Percentiles rank a stretch among this genome's conserved stretches.
phyloP scores from a whole-genome alignment of 2,113 vertebrate genomes.

The Eclectus roratus region DNA sequence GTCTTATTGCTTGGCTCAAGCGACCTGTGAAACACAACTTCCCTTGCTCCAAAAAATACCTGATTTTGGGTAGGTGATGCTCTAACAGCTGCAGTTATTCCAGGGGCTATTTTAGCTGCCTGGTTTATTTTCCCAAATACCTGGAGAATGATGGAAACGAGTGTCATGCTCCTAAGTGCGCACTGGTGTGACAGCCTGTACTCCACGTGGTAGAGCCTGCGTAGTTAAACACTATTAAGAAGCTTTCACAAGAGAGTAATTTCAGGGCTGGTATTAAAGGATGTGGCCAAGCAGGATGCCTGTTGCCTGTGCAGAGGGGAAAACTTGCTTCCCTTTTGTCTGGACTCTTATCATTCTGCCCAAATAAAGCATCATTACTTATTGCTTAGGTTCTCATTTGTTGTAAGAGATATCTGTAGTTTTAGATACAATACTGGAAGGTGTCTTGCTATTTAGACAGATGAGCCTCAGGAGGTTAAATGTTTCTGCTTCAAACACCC shows the following conservation, averaged over 20 bases:
- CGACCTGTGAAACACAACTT: neutral
- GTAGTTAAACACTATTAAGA: conserved; percentile 14
- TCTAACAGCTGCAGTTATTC: neutral
- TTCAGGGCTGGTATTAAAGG: conserved; percentile 28
- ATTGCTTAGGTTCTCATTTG: rapidly evolving
- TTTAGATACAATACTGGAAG: neutral
- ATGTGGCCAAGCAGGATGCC: conserved; percentile 12
- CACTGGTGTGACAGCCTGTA: neutral
- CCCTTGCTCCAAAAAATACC: neutral
- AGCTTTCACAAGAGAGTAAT: conserved; percentile 41
- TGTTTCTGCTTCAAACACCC: neutral
- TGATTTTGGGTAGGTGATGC: neutral
- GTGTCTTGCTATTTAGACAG: neutral
- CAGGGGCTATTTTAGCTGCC: neutral
- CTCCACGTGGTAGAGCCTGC: neutral
- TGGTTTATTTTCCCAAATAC: neutral
- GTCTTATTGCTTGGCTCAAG: neutral
- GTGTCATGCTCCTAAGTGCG: neutral
- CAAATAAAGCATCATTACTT: neutral
- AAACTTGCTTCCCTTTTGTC: neutral
- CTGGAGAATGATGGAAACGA: neutral
- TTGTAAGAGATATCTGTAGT: neutral
- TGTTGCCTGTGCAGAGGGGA: neutral
- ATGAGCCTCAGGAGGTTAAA: neutral
- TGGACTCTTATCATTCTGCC: neutral